Percentiles rank a stretch among this genome's conserved stretches.
phyloP scores from a whole-genome alignment of 2,113 vertebrate genomes.

The Heloderma charlesbogerti region DNA sequence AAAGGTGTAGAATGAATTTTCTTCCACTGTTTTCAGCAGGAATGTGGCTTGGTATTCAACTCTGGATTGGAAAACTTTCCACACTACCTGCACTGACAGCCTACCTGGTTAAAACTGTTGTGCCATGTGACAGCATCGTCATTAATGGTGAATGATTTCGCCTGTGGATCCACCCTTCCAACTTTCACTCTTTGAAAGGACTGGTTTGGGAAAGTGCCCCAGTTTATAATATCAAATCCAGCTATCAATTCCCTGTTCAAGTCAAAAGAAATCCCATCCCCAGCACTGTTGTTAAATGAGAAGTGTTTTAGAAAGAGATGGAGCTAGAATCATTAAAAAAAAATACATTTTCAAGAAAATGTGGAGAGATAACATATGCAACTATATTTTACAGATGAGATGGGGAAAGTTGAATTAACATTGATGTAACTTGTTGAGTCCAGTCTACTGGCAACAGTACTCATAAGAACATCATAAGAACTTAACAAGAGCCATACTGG shows the following conservation, averaged over 20 bases:
- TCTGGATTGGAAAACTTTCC: background rate
- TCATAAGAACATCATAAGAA: too few species aligned
- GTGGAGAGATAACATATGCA: background rate
- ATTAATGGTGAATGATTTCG: background rate
- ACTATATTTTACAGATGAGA: too few species aligned
- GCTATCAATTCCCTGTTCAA: too few species aligned
- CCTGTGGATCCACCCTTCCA: background rate
- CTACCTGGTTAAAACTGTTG: background rate
- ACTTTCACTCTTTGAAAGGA: background rate
- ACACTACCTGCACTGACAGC: background rate
- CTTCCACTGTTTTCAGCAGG: background rate
- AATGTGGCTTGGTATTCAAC: too few species aligned
- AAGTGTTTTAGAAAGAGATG: background rate
- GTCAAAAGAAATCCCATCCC: too few species aligned
- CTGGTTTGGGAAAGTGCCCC: conserved; percentile 8
- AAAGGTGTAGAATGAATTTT: too few species aligned
- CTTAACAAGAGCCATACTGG: too few species aligned
- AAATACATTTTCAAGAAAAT: background rate
- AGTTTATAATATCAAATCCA: too few species aligned
- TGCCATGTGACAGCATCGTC: background rate
- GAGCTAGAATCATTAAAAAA: background rate
- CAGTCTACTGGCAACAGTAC: too few species aligned
- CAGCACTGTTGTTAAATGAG: too few species aligned
- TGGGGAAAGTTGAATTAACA: too few species aligned
- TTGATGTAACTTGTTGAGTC: too few species aligned